Evolutionary conservation across 35 echinoderm and acorn worm genomes (phyloP).

Genomic region (Heliocidaris tuberculata): DNA sequence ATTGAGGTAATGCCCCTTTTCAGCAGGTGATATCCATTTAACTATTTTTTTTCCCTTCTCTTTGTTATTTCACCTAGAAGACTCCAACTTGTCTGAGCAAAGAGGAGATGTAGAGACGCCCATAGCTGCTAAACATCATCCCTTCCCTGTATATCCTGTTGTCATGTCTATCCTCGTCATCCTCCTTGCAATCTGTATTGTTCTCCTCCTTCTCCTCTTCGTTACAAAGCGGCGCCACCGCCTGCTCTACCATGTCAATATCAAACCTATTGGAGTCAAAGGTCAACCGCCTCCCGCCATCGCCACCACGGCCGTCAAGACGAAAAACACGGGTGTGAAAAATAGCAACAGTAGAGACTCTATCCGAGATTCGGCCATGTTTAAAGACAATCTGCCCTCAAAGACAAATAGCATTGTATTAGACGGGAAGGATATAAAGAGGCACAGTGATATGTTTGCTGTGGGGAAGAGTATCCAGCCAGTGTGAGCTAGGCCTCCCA

Average conservation of each 20-base stretch:
- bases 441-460: constrained; percentile 61
- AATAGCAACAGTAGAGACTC: constrained; percentile 77
- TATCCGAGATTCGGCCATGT: constrained; percentile 81
- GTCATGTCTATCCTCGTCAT: constrained; percentile 73
- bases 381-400: constrained; percentile 84
- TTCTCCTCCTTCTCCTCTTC: constrained; percentile 71
- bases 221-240: constrained; percentile 80
- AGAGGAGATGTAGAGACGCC: not conserved
- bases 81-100: not conserved
- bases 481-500: constrained; percentile 31
- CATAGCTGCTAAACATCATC: not conserved
- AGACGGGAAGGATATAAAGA: constrained; percentile 65
- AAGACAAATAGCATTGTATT: constrained; percentile 60
- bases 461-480: constrained; percentile 67
- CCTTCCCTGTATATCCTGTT: constrained; percentile 49
- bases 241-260: constrained; percentile 83
- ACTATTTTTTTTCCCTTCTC: too few species aligned
- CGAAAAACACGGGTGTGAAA: constrained; percentile 79
- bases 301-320: constrained; percentile 71
- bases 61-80: not conserved
- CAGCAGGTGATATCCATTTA: too few species aligned
- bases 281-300: constrained; percentile 40
- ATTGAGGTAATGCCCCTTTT: too few species aligned
- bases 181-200: constrained; percentile 70
- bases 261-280: constrained; percentile 55